phyloP scores from a whole-genome alignment of 1,140 invertebrate species.

The Leptinotarsa texana region DNA sequence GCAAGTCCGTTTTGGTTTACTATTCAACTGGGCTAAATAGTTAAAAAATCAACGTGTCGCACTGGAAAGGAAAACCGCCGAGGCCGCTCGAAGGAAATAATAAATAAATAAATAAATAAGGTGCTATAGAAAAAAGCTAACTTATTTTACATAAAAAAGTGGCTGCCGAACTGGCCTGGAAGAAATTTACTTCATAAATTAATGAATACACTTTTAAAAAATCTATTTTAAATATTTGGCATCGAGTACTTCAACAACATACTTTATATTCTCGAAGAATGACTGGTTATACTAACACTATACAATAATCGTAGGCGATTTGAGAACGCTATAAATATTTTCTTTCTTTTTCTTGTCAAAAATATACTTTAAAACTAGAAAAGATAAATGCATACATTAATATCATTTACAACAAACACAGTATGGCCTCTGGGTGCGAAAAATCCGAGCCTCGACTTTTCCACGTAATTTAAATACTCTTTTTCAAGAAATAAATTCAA shows the following conservation, averaged over 20 bases:
- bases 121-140: constrained; percentile 26
- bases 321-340: constrained; percentile 49
- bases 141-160: constrained; percentile 40
- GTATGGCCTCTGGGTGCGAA: constrained; percentile 35
- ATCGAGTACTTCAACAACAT: constrained; percentile 51
- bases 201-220: constrained; percentile 31
- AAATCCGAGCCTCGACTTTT: constrained; percentile 25
- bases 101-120: constrained; percentile 35
- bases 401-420: constrained; percentile 37
- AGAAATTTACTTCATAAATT: constrained; percentile 40
- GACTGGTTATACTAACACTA: constrained; percentile 47
- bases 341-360: constrained; percentile 47
- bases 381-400: constrained; percentile 38
- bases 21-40: neutral
- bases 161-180: constrained; percentile 43
- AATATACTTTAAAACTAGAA: constrained; percentile 50
- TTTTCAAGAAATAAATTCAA: neutral
- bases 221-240: constrained; percentile 51
- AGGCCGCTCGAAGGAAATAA: neutral
- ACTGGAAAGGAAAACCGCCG: neutral
- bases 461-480: constrained; percentile 7
- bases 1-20: neutral
- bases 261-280: constrained; percentile 47
- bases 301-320: constrained; percentile 48
- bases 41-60: constrained; percentile 3